A percentile compares a stretch with the other conserved stretches of the same genome.
These are phyloP conservation scores for Ciconia maguari DNA, from an alignment of 2,113 vertebrate species.

Conservation along the genomic window DNA sequence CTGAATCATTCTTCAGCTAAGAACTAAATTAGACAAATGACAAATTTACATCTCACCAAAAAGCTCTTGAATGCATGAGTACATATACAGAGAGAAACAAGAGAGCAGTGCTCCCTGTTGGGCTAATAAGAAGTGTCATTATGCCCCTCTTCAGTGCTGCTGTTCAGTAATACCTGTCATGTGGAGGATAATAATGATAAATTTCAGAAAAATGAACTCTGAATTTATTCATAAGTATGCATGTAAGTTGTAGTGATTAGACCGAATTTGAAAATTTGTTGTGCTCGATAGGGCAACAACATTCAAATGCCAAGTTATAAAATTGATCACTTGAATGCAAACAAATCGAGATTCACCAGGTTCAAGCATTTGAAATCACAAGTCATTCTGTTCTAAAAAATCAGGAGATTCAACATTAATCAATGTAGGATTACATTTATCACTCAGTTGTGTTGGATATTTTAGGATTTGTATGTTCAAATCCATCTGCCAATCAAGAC, in stretches of 20 bases:
- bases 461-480: not conserved
- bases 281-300: not conserved
- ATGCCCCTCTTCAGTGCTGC: not conserved
- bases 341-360: not conserved
- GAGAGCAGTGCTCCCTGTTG: not conserved
- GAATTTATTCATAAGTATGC: not conserved
- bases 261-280: not conserved
- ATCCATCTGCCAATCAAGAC: not conserved
- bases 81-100: not conserved
- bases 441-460: not conserved
- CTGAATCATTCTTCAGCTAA: not conserved
- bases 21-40: not conserved
- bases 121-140: constrained; percentile 17
- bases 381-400: not conserved
- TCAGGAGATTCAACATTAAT: not conserved
- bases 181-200: not conserved
- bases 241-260: not conserved
- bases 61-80: not conserved
- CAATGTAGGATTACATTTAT: constrained; percentile 9
- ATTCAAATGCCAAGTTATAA: not conserved
- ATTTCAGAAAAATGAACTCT: not conserved
- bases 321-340: constrained; percentile 1
- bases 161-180: not conserved
- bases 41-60: not conserved
- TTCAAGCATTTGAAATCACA: not conserved